A percentile compares a stretch with the other conserved stretches of the same genome.
These are phyloP conservation scores for Gobio occitaniae DNA, from an alignment of 2,797 vertebrate species.

Conservation along the genomic window DNA sequence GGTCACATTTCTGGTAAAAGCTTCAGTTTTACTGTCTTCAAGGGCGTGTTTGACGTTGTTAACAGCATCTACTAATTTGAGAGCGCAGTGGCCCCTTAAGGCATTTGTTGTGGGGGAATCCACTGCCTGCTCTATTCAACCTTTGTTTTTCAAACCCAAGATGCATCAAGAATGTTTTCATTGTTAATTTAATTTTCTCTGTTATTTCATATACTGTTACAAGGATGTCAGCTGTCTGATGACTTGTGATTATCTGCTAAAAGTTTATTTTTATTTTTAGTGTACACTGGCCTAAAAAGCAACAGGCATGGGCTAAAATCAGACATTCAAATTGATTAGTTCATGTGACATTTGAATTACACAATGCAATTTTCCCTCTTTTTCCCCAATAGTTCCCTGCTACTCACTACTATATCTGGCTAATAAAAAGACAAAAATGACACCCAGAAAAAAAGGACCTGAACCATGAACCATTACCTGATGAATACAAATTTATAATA, in stretches of 20 bases:
- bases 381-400: background rate
- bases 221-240: constrained; percentile 2
- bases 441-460: no score
- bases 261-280: background rate
- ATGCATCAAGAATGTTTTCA: constrained; percentile 8
- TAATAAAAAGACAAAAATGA: background rate
- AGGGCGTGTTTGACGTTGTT: background rate
- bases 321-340: background rate
- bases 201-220: constrained; percentile 23
- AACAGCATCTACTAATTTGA: background rate
- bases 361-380: background rate
- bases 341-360: background rate
- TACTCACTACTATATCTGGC: background rate
- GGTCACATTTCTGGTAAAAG: constrained; percentile 11
- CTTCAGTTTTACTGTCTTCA: background rate
- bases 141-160: constrained; percentile 35
- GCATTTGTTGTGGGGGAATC: background rate
- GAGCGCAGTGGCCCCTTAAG: background rate
- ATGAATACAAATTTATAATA: background rate
- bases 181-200: constrained; percentile 17
- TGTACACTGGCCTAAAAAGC: background rate
- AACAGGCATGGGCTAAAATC: background rate
- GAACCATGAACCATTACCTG: background rate
- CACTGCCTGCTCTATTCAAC: background rate
- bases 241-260: background rate